These are phyloP conservation scores for Prionailurus bengalensis DNA, from an alignment of 2,113 vertebrate genomes.

Conservation along the genomic window DNA sequence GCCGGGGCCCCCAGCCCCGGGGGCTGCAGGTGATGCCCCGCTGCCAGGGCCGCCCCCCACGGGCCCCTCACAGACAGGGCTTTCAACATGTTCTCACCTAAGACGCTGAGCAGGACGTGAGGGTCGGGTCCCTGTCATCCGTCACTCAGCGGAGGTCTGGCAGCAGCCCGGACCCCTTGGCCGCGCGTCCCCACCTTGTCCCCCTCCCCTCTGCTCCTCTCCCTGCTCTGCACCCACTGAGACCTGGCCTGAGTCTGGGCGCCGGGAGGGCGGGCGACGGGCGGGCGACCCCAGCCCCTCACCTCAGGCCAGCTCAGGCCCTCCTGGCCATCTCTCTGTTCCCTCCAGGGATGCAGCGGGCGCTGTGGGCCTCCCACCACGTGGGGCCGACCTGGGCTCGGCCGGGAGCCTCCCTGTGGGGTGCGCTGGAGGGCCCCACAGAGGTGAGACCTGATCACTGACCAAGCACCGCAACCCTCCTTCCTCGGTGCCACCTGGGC, in stretches of 20 bases:
- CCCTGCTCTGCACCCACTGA: background rate
- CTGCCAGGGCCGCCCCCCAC: slow-evolving; percentile 54
- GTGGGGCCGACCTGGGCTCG: background rate
- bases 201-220: background rate
- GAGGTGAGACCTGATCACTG: background rate
- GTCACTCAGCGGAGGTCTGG: background rate
- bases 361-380: background rate
- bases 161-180: background rate
- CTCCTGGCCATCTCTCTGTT: background rate
- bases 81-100: slow-evolving; percentile 24
- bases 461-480: background rate
- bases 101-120: too few species aligned
- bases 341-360: background rate
- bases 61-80: background rate
- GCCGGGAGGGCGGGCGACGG: background rate
- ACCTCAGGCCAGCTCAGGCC: background rate
- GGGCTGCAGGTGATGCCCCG: slow-evolving; percentile 75
- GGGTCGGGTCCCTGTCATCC: background rate
- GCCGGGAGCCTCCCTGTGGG: background rate
- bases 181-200: background rate
- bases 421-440: background rate
- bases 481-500: background rate
- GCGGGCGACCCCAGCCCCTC: background rate
- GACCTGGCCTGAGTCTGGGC: background rate
- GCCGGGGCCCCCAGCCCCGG: slow-evolving; percentile 70